These are phyloP conservation scores for Platichthys flesus DNA, from an alignment of 2,113 vertebrate genomes.

Conservation along the genomic window DNA sequence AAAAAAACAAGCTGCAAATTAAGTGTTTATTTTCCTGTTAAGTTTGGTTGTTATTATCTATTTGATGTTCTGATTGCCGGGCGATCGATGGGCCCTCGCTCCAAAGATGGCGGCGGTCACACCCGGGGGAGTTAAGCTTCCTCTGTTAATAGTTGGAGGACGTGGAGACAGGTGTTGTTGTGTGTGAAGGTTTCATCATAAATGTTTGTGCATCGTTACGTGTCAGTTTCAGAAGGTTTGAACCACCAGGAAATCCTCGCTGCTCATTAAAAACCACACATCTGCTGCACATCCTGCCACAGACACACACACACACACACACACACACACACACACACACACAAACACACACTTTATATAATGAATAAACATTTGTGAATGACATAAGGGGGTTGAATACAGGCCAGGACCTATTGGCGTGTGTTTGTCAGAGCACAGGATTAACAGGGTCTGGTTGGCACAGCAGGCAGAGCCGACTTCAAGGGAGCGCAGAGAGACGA, in stretches of 20 bases:
- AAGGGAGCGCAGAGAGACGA: constrained; percentile 32
- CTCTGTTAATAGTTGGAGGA: too few relatives aligned
- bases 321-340: too few relatives aligned
- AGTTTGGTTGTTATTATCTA: too few relatives aligned
- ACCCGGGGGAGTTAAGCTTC: too few relatives aligned
- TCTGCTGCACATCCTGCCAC: constrained; percentile 11
- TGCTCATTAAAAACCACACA: constrained; percentile 4
- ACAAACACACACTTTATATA: not conserved
- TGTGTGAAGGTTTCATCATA: constrained; percentile 9
- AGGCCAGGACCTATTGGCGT: constrained; percentile 28
- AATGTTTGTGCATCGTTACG: not conserved
- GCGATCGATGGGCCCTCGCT: too few relatives aligned
- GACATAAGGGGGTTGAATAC: constrained; percentile 6
- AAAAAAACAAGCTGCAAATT: too few relatives aligned
- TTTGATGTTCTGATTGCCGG: too few relatives aligned
- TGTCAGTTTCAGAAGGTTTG: constrained; percentile 2
- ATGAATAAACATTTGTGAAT: constrained; percentile 31
- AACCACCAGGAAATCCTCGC: not conserved
- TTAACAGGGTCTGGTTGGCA: constrained; percentile 37
- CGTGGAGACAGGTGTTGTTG: not conserved
- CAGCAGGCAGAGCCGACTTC: constrained; percentile 27
- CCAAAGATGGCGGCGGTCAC: too few relatives aligned
- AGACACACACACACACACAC: not conserved
- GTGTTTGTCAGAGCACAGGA: constrained; percentile 26
- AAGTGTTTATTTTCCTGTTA: too few relatives aligned